phyloP scores from a whole-genome alignment of 2,888 invertebrate species.

The Punctoribates punctum region DNA sequence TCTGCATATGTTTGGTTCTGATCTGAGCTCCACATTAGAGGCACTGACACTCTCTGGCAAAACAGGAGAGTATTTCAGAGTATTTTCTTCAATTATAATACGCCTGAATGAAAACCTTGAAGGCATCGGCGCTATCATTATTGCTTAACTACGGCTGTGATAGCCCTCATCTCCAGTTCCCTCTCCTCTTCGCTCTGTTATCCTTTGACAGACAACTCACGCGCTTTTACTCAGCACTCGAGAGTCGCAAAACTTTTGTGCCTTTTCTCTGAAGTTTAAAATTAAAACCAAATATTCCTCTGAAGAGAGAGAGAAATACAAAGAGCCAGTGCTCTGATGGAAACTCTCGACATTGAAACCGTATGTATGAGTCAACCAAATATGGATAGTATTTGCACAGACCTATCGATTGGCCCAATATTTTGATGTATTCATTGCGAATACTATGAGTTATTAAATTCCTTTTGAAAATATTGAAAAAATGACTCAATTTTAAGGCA shows the following conservation, averaged over 20 bases:
- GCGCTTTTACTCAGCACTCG: neutral
- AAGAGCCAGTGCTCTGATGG: neutral
- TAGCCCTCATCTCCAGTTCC: neutral
- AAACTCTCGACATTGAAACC: neutral
- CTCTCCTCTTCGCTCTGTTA: neutral
- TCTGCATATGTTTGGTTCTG: neutral
- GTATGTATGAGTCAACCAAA: neutral
- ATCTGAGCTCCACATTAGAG: neutral
- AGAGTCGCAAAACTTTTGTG: slow-evolving; percentile 17
- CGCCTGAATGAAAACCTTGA: slow-evolving; percentile 23
- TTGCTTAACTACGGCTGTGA: neutral
- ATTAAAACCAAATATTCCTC: neutral
- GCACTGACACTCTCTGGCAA: neutral
- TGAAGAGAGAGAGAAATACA: neutral
- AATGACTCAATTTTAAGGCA: neutral
- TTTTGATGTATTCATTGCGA: slow-evolving; percentile 12
- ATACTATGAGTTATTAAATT: neutral
- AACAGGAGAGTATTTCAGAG: slow-evolving; percentile 18
- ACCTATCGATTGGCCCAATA: neutral
- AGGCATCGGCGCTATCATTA: slow-evolving; percentile 17
- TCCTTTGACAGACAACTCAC: slow-evolving; percentile 35
- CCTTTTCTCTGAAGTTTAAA: neutral
- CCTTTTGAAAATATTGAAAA: neutral
- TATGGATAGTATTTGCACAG: neutral
- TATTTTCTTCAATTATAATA: slow-evolving; percentile 19